Evolutionary conservation across 2,888 invertebrate species (phyloP), one percentile per base, ranked within the genome.

Genomic region (Oscheius sp.): DNA sequence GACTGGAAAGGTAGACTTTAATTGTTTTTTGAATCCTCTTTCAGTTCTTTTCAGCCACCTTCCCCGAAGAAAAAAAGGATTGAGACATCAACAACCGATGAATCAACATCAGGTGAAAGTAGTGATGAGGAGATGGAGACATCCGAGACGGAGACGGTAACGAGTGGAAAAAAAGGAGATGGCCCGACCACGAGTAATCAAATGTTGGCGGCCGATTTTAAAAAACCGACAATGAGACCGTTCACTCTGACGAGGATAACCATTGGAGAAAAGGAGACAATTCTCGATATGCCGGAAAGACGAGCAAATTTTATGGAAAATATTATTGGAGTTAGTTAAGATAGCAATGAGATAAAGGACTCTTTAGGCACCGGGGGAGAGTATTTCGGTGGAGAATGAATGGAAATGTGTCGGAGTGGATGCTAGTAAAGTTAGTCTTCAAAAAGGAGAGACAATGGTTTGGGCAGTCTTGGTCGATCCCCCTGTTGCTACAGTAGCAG

Each of bases 211-310:
- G 61, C 62, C 17, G 54, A 68, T 17, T 68, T 71, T 44, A 71
- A 54, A 68, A 70, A 72, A 30, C 76, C 76, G 8, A 24, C 36
- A 8, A n/a, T 76, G n/a, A 41, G 76, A 22, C 47, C 71, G 0
- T 44, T 67, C 20, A 71, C 74, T 30, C 49, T 56, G 26, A 70
- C 68, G 12, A 59, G 68, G n/a, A 28, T 74, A n/a, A 30, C 49
- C 28, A 66, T 68, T 1, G 67, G 51, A 47, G 71, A 74, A 6
- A 71, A 68, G 38, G 66, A 64, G 9, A 74, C 67, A 2, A 44
- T 74, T 24, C 67, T 77, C 70, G 76, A 77, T 17, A 68, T 69
- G 20, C 76, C 76, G 1, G 74, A 74, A 33, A 65, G 59, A 51
- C 67, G 68, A 44, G 17, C 68, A 4, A 61, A 50, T 3, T 36